Conservation (phyloP, 2,113 vertebrate genomes). For the Nothobranchius kuhntae region DNA sequence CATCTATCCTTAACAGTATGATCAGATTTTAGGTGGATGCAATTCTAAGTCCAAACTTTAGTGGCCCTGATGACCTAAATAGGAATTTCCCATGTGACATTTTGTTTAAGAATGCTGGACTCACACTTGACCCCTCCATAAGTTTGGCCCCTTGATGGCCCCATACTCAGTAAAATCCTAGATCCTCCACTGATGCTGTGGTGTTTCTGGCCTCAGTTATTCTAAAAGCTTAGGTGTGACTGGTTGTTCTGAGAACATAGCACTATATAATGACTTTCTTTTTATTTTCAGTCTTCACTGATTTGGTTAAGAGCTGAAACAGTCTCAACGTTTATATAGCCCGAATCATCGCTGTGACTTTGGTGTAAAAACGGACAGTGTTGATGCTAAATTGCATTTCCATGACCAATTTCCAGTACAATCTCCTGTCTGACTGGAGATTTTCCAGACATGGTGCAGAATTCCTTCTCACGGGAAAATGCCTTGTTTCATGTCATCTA, state of each 20-base stretch:
- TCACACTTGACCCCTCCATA: no score
- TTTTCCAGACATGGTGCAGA: conserved; percentile 28
- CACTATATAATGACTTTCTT: no score
- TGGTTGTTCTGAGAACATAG: not conserved
- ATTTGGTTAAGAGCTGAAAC: not conserved
- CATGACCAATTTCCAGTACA: conserved; percentile 1
- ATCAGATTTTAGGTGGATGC: no score
- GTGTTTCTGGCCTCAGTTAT: not conserved
- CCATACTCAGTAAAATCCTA: no score
- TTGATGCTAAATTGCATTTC: conserved; percentile 9
- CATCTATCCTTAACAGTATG: no score
- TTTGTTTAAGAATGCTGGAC: no score
- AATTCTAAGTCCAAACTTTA: no score
- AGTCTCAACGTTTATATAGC: not conserved
- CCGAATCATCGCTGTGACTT: not conserved
- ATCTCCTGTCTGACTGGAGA: conserved; percentile 22
- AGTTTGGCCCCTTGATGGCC: no score
- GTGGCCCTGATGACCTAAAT: no score
- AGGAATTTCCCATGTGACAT: no score
- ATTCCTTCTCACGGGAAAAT: conserved; percentile 31
- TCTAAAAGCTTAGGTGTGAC: not conserved
- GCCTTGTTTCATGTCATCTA: conserved; percentile 54
- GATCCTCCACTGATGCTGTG: no score
- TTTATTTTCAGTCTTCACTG: not conserved
- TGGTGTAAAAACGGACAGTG: not conserved